These are phyloP conservation scores for Squalus acanthias DNA, from an alignment of 2,797 vertebrate genomes.

Conservation along the genomic window DNA sequence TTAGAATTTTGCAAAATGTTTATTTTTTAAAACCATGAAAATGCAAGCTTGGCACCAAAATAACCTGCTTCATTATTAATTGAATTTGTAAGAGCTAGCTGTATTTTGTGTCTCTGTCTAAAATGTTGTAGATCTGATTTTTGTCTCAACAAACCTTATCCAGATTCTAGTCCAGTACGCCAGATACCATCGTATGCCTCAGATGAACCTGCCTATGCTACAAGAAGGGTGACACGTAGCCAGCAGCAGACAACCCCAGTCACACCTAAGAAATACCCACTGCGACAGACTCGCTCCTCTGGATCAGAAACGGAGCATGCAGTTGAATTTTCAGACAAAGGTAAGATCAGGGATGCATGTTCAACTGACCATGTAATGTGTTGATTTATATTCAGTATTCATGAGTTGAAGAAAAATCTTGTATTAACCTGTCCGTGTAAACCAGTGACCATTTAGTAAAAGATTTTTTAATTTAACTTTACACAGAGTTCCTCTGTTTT, in stretches of 20 bases:
- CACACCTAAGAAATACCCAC: constrained; percentile 82
- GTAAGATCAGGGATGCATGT: constrained; percentile 48
- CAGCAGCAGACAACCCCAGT: constrained; percentile 79
- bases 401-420: neutral
- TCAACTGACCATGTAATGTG: neutral
- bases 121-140: neutral
- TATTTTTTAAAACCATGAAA: neutral
- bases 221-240: constrained; percentile 84
- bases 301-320: constrained; percentile 85
- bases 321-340: constrained; percentile 72
- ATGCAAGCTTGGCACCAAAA: neutral
- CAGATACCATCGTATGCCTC: constrained; percentile 61
- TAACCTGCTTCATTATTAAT: neutral
- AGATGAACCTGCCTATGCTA: constrained; percentile 79
- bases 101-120: neutral
- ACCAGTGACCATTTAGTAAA: neutral
- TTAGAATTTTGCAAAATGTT: neutral
- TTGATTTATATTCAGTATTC: neutral
- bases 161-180: constrained; percentile 70
- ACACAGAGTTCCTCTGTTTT: neutral
- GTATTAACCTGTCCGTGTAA: neutral
- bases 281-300: constrained; percentile 84
- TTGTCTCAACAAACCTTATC: neutral
- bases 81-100: neutral
- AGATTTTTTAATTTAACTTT: neutral